phyloP scores from a whole-genome alignment of 2,113 vertebrate species.

The Zapus hudsonius region DNA sequence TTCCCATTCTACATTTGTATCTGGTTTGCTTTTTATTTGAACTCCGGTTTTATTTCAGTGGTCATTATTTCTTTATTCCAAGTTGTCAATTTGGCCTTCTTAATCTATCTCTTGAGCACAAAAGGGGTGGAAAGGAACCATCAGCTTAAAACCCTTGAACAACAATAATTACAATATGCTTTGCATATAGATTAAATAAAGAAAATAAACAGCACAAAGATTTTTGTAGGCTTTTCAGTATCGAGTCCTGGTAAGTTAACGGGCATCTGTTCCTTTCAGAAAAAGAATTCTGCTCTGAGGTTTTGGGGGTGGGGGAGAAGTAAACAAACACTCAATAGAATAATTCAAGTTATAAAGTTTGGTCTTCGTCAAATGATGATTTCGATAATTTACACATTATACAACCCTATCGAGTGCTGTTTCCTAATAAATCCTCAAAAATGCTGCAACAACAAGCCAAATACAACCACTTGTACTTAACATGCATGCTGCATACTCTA shows the following conservation, averaged over 20 bases:
- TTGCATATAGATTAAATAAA: constrained; percentile 76
- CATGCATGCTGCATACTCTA: constrained; percentile 80
- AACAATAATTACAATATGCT: constrained; percentile 71
- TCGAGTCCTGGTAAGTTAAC: constrained; percentile 76
- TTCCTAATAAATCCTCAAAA: constrained; percentile 76
- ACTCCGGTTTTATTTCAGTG: constrained; percentile 78
- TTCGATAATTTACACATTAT: constrained; percentile 62
- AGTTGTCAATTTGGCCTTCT: constrained; percentile 68
- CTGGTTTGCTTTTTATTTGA: constrained; percentile 76
- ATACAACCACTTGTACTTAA: constrained; percentile 73
- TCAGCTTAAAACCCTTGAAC: constrained; percentile 54
- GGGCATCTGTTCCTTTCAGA: constrained; percentile 72
- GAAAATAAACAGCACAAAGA: constrained; percentile 74
- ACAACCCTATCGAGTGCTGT: constrained; percentile 75
- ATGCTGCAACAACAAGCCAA: constrained; percentile 74
- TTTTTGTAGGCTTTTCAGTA: constrained; percentile 74
- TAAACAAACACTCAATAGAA: constrained; percentile 74
- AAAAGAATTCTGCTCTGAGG: constrained; percentile 64
- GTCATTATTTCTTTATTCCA: constrained; percentile 78
- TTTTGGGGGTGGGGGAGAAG: background rate
- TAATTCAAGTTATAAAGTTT: constrained; percentile 74
- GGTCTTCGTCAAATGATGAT: constrained; percentile 42
- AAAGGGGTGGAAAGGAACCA: constrained; percentile 5
- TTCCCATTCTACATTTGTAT: constrained; percentile 78
- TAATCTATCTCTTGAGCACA: constrained; percentile 71